A percentile compares a stretch with the other conserved stretches of the same genome.
Conservation (phyloP, 2,797 vertebrate species). For the Rhynchonycteris naso region DNA sequence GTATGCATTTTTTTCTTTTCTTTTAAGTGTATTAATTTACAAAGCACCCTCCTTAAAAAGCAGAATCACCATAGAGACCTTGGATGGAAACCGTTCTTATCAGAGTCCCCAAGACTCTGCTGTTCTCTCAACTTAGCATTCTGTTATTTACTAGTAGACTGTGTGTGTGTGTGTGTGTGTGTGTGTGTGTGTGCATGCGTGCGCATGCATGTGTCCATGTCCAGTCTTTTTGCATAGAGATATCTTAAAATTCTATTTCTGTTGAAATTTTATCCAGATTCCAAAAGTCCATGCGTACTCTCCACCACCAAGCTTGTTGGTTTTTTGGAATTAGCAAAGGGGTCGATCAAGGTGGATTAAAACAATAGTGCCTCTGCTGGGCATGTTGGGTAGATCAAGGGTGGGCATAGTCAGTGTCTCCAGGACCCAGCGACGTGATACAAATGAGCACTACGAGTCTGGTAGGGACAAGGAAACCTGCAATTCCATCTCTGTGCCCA, state of each 20-base stretch:
- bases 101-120: neutral
- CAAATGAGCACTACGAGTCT: accelerated
- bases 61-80: slow-evolving; percentile 44
- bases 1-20: neutral
- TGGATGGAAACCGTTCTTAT: neutral
- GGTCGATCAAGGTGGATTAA: neutral
- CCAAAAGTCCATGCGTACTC: neutral
- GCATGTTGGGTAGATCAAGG: accelerated
- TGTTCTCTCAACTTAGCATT: neutral
- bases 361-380: accelerated
- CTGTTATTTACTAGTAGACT: neutral
- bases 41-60: slow-evolving; percentile 38
- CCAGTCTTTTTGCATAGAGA: neutral
- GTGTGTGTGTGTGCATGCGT: neutral
- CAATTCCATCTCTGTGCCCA: accelerated
- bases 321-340: neutral
- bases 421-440: accelerated
- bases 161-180: neutral
- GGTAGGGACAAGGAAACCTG: accelerated
- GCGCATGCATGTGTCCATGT: neutral
- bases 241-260: neutral
- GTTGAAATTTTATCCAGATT: neutral
- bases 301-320: neutral
- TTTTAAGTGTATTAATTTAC: slow-evolving; percentile 51
- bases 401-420: accelerated